Conservation (phyloP, 2,113 vertebrate species). For the Emberiza fucata region DNA sequence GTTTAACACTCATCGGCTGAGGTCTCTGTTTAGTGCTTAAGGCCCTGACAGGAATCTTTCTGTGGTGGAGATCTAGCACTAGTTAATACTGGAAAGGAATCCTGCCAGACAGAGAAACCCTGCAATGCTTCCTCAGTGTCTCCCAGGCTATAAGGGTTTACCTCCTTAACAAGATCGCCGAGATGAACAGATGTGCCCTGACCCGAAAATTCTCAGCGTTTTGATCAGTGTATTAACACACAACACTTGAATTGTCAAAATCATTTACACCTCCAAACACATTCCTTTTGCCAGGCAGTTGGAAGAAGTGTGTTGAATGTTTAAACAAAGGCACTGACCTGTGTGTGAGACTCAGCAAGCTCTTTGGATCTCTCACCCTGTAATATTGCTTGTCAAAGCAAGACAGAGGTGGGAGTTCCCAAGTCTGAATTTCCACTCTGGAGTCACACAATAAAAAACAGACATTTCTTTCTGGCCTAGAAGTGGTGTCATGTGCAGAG, state of each 20-base stretch:
- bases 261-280: slow-evolving; percentile 31
- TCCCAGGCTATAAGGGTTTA: not conserved
- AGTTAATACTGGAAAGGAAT: not conserved
- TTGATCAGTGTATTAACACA: slow-evolving; percentile 44
- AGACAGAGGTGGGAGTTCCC: not conserved
- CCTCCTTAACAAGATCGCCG: not conserved
- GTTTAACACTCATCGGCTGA: not conserved
- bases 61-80: not conserved
- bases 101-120: not conserved
- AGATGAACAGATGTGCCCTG: slow-evolving; percentile 32
- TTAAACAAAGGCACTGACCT: slow-evolving; percentile 29
- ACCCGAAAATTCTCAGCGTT: slow-evolving; percentile 44
- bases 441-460: not conserved
- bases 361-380: not conserved
- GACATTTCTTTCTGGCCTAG: not conserved
- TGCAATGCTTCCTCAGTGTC: not conserved
- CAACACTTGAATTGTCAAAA: slow-evolving; percentile 41
- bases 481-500: not conserved
- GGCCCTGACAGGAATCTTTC: not conserved
- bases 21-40: not conserved
- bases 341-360: not conserved
- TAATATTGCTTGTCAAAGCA: not conserved
- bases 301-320: not conserved
- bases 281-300: slow-evolving; percentile 39
- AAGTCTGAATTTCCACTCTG: not conserved